Evolutionary conservation across 2,797 vertebrate species (phyloP).

Genomic region (Argya squamiceps): DNA sequence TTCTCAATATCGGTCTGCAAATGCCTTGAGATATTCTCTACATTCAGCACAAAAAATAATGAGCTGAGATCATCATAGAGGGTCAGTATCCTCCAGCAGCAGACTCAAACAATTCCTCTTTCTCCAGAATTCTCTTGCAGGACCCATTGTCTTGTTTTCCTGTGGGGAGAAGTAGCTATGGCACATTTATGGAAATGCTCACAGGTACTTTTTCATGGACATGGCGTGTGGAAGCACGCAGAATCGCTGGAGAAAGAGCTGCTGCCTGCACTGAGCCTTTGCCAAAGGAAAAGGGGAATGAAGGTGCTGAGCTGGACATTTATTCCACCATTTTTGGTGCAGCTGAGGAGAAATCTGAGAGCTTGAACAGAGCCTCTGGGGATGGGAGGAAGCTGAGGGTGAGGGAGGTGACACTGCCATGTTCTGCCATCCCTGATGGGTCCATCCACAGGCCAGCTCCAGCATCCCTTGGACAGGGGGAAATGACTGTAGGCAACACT

Average conservation of each 20-base stretch:
- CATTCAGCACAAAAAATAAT: not conserved
- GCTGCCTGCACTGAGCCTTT: not conserved
- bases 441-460: not conserved
- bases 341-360: not conserved
- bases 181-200: not conserved
- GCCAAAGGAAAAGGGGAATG: not conserved
- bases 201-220: not conserved
- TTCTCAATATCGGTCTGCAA: not conserved
- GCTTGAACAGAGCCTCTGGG: not conserved
- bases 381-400: not conserved
- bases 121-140: not conserved
- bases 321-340: not conserved
- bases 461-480: not conserved
- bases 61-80: not conserved
- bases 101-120: not conserved
- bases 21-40: not conserved
- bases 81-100: not conserved
- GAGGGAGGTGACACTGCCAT: not conserved
- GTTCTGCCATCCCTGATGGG: not conserved
- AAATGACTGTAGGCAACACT: accelerated
- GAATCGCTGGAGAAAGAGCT: not conserved
- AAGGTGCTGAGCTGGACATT: not conserved
- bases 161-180: not conserved
- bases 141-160: not conserved
- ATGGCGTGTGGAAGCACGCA: not conserved